Percentiles rank a stretch among this genome's conserved stretches.
These are phyloP conservation scores for Delphinapterus leucas DNA, from an alignment of 2,113 vertebrate genomes.

Conservation along the genomic window DNA sequence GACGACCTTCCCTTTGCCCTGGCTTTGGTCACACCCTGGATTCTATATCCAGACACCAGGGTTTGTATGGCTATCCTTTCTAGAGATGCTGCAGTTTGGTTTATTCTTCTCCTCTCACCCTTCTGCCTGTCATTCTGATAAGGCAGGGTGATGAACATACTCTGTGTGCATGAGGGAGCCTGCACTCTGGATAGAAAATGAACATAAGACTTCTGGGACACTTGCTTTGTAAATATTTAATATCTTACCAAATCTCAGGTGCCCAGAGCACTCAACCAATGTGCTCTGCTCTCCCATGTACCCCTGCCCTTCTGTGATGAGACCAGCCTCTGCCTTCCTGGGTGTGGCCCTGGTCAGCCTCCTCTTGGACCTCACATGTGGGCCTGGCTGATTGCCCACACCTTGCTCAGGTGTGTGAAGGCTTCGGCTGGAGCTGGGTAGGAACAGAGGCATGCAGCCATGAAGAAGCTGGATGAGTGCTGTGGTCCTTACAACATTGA, in stretches of 20 bases:
- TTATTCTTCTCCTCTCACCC: neutral
- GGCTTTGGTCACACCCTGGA: neutral
- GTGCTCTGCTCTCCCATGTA: neutral
- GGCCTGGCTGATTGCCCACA: neutral
- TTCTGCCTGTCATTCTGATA: neutral
- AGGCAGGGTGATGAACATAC: neutral
- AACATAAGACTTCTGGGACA: neutral
- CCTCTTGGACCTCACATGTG: neutral
- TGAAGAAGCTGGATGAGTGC: neutral
- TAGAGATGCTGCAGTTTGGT: neutral
- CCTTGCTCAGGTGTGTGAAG: neutral
- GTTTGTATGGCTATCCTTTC: neutral
- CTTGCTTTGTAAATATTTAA: constrained; percentile 51
- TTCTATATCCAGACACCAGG: too few species aligned
- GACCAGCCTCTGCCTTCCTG: neutral
- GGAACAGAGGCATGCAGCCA: neutral
- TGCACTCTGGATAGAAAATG: neutral
- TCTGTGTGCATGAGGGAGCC: neutral
- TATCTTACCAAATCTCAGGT: neutral
- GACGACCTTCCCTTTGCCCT: too few species aligned
- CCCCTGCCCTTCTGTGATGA: neutral
- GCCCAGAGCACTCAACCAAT: neutral
- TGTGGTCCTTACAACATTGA: neutral
- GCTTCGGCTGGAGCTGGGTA: neutral
- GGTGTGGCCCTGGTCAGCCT: neutral